These are phyloP conservation scores for Zoanthus sociatus DNA, from an alignment of 92 coral and sea anemone species.

Conservation along the genomic window DNA sequence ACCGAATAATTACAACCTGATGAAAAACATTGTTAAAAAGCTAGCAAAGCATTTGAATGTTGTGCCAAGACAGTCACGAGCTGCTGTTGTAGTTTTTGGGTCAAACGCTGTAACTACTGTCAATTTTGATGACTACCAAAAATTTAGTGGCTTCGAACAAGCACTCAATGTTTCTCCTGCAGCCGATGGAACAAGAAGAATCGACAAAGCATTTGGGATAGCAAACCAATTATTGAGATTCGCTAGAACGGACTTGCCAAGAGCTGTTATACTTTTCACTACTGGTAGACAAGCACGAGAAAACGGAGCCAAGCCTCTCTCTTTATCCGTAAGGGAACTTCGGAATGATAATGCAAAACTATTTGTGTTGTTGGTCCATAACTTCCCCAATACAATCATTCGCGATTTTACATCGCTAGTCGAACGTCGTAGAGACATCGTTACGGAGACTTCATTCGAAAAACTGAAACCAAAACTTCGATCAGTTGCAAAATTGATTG, in stretches of 20 bases:
- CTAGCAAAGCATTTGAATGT: slow-evolving; percentile 68
- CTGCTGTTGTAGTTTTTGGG: slow-evolving; percentile 62
- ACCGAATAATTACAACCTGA: slow-evolving; percentile 44
- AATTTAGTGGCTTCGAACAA: slow-evolving; percentile 55
- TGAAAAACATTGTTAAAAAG: slow-evolving; percentile 59
- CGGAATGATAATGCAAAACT: background rate
- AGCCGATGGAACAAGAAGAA: slow-evolving; percentile 55
- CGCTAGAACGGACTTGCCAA: slow-evolving; percentile 9
- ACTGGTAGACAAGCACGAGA: slow-evolving; percentile 39
- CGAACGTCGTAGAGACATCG: slow-evolving; percentile 24
- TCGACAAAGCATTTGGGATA: slow-evolving; percentile 59
- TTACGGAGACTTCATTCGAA: slow-evolving; percentile 21
- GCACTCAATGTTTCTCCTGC: slow-evolving; percentile 56
- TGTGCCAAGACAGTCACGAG: slow-evolving; percentile 71
- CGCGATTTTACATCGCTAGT: slow-evolving; percentile 33
- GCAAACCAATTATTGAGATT: slow-evolving; percentile 28
- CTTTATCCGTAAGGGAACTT: slow-evolving; percentile 1
- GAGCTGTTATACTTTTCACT: slow-evolving; percentile 15
- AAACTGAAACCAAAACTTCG: slow-evolving; percentile 25
- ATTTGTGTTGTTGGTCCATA: slow-evolving; percentile 30
- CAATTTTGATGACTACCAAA: slow-evolving; percentile 58
- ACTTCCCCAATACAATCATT: slow-evolving; percentile 16
- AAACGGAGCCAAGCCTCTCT: slow-evolving; percentile 36
- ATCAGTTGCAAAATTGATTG: slow-evolving; percentile 27
- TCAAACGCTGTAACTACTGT: slow-evolving; percentile 50